A percentile compares a stretch with the other conserved stretches of the same genome.
Evolutionary conservation across 1,140 invertebrate species (phyloP).

Genomic region (Eriocheir sinensis): DNA sequence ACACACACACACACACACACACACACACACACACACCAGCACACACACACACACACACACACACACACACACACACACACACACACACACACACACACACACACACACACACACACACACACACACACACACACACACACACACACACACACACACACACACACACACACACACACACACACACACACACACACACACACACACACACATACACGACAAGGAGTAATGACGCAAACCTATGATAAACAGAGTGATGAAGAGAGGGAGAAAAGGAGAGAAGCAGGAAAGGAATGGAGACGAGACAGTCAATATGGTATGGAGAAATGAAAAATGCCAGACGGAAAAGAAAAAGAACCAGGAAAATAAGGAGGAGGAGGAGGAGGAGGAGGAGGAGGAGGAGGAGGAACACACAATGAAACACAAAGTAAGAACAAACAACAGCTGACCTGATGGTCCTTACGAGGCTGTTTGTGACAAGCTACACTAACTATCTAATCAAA

Average conservation of each 20-base stretch:
- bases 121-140: conserved; percentile 46
- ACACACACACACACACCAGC: not conserved
- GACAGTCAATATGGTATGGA: no score
- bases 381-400: no score
- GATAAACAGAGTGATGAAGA: not conserved
- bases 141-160: conserved; percentile 35
- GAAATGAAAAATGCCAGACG: no score
- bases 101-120: conserved; percentile 35
- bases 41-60: not conserved
- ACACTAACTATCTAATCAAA: no score
- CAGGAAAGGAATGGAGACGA: not conserved
- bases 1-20: conserved; percentile 32
- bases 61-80: conserved; percentile 49
- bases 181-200: conserved; percentile 31
- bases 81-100: conserved; percentile 32
- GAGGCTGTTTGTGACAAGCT: no score
- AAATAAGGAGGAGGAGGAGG: no score
- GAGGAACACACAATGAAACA: no score
- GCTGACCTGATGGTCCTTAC: no score
- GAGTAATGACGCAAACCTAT: not conserved
- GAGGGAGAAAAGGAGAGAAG: not conserved
- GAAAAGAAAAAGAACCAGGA: no score
- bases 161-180: conserved; percentile 53
- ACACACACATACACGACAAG: not conserved
- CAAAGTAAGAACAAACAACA: no score